Evolutionary conservation across 1,140 invertebrate species (phyloP).

Genomic region (Diuraphis noxia): DNA sequence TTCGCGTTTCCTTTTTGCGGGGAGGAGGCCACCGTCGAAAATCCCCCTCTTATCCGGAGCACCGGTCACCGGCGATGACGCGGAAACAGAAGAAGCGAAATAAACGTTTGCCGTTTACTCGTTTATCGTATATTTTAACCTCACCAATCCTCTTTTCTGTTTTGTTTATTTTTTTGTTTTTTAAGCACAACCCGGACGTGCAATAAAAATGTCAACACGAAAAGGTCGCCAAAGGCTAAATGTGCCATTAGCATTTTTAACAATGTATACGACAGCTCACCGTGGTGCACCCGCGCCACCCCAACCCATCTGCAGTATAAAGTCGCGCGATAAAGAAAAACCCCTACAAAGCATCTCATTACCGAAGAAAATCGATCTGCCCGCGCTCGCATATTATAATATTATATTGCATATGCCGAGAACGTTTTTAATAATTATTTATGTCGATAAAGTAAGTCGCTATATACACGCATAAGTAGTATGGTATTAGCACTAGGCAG

Average conservation of each 20-base stretch:
- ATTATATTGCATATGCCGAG: not conserved
- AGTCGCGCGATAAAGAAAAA: conserved; percentile 14
- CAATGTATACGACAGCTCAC: conserved; percentile 35
- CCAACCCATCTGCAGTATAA: not conserved
- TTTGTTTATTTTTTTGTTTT: not conserved
- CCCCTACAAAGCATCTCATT: conserved; percentile 26
- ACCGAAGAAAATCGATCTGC: conserved; percentile 30
- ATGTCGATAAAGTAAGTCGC: conserved; percentile 7
- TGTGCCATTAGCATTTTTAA: conserved; percentile 39
- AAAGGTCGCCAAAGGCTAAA: conserved; percentile 51
- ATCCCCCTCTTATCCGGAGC: not conserved
- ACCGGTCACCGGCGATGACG: not conserved
- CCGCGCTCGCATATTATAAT: not conserved
- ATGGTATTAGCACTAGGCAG: not conserved
- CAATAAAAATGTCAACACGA: conserved; percentile 50
- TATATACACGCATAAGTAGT: not conserved
- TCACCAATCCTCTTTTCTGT: not conserved
- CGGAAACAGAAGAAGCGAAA: not conserved
- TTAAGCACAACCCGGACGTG: not conserved
- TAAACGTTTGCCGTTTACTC: not conserved
- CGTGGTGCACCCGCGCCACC: not conserved
- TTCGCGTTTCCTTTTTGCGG: not conserved
- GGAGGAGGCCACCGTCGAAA: not conserved
- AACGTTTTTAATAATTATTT: conserved; percentile 1
- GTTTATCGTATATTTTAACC: not conserved